Base-by-base conservation (phyloP, 2,113 vertebrate species). In the Ophthalmolycus amberensis region DNA sequence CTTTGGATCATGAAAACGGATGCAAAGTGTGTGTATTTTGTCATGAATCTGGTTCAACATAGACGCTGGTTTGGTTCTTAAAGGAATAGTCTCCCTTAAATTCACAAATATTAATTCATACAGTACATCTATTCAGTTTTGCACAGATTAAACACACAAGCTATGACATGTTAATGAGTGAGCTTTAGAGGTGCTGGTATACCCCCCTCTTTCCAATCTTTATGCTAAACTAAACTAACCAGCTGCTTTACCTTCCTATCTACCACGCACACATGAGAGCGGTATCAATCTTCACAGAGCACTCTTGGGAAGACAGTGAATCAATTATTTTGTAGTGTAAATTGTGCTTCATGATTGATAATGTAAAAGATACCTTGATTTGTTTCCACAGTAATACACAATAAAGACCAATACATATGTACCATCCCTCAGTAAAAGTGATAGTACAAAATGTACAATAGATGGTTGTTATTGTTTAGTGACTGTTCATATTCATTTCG, bases 401-500 rank as follows among this genome's bases (percentile, higher is more conserved):
- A 40, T 34, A 16, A 14, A 14, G 50, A 52, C 32, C 0, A 56
- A 29, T 22, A 34, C 46, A 48, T 66, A 40, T 37, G 7, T 7
- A 2, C 16, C 6, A 25, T n/a, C 62, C 0, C 9, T 32, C n/a
- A 25, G 25, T 22, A 58, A 64, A 5, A 38, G 22, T 44, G 29
- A 22, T 3, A 73, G 11, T n/a, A 54, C 25, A 84, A 60, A 58
- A 20, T 37, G 14, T 42, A 52, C 12, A 42, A 18, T 37, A 9
- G 2, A 18, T 74, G 62, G 2, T 22, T 67, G 3, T 67, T 77
- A 16, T 75, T 4, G 52, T 70, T 60, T 66, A 60, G 11, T 32
- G 46, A 40, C 44, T 46, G 8, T 54, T 79, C n/a, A 58, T 72
- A 25, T 66, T 54, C 84, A 80, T 60, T 64, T 42, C 85, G 5